Percentiles rank a stretch among this genome's conserved stretches.
Evolutionary conservation across 2,113 vertebrate genomes (phyloP).

Genomic region (Scomber scombrus): DNA sequence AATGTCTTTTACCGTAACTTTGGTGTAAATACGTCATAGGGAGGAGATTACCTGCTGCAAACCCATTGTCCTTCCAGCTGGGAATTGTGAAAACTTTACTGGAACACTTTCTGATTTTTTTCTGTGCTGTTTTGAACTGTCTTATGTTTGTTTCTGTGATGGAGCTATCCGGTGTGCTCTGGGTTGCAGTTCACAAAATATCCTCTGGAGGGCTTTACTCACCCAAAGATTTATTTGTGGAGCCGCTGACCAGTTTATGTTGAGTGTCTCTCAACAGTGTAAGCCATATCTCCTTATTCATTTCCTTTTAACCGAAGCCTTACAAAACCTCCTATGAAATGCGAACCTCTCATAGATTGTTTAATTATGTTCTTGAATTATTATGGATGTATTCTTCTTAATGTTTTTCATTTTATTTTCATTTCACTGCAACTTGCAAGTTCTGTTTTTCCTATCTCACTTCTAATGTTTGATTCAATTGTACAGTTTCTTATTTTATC

Average conservation of each 20-base stretch:
- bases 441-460: background rate
- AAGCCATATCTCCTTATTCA: background rate
- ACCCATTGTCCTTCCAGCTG: background rate
- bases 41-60: slow-evolving; percentile 22
- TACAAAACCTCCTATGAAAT: background rate
- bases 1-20: slow-evolving; percentile 43
- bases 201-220: slow-evolving; percentile 74
- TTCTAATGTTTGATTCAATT: background rate
- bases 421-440: background rate
- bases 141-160: background rate
- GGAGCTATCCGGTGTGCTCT: background rate
- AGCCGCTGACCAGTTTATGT: background rate
- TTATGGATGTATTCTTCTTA: no score
- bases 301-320: background rate
- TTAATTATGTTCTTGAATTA: background rate
- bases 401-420: background rate
- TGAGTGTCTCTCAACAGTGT: background rate
- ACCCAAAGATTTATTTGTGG: slow-evolving; percentile 50
- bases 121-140: background rate
- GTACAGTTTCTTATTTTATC: background rate
- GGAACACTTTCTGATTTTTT: background rate
- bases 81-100: background rate
- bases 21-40: background rate
- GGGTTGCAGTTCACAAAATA: slow-evolving; percentile 60
- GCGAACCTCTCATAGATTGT: background rate